Evolutionary conservation across 2,888 invertebrate species (phyloP).

Genomic region (Sarcophaga carnaria): DNA sequence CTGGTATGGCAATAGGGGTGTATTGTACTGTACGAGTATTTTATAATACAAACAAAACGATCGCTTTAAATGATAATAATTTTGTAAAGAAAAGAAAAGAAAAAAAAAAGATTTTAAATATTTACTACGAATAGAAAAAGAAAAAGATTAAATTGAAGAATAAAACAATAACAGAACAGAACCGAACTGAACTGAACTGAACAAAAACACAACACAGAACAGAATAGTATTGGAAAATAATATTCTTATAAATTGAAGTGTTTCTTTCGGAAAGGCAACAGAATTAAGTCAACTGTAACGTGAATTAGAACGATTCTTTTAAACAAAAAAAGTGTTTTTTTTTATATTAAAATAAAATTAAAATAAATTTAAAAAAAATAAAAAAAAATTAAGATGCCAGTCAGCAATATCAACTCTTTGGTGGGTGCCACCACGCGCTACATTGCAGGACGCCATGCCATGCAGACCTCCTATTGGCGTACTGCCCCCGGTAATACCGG

Average conservation of each 20-base stretch:
- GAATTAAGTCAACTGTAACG: constrained; percentile 61
- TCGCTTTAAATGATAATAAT: constrained; percentile 45
- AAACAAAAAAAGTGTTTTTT: background rate
- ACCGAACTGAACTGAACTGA: background rate
- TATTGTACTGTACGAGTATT: background rate
- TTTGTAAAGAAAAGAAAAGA: background rate
- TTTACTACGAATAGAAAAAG: constrained; percentile 29
- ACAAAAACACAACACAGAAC: background rate
- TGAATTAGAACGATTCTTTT: constrained; percentile 48
- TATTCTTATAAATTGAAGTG: constrained; percentile 57
- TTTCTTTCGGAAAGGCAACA: constrained; percentile 44
- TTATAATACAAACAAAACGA: constrained; percentile 33
- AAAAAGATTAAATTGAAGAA: constrained; percentile 44
- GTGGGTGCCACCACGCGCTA: constrained; percentile 88
- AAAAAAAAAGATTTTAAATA: background rate
- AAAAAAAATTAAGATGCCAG: constrained; percentile 57
- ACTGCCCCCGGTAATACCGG: constrained; percentile 82
- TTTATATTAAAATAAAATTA: background rate
- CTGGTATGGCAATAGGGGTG: constrained; percentile 3
- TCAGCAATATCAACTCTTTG: constrained; percentile 82
- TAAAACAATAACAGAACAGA: constrained; percentile 3
- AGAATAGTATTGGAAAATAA: constrained; percentile 6
- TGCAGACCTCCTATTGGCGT: constrained; percentile 91
- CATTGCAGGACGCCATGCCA: constrained; percentile 88
- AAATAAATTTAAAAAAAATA: background rate